phyloP scores from a whole-genome alignment of 2,888 invertebrate species.

The Heliothis peltigera region DNA sequence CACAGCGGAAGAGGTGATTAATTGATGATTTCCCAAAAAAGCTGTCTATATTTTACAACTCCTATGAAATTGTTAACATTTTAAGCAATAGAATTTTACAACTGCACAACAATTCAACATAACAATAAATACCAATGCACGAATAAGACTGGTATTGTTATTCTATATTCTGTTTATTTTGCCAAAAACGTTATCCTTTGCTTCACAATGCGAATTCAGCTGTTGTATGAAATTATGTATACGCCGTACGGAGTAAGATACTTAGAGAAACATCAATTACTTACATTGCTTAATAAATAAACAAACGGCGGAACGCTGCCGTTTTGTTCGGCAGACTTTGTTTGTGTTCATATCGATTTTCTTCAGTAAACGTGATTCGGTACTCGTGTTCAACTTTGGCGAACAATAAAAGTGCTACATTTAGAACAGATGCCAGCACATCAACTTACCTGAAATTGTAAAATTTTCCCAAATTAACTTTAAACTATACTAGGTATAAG shows the following conservation, averaged over 20 bases:
- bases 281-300: slow-evolving; percentile 41
- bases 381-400: not conserved
- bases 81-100: not conserved
- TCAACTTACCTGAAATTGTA: too few species aligned
- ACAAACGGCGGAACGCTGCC: slow-evolving; percentile 10
- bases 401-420: not conserved
- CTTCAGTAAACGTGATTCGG: slow-evolving; percentile 28
- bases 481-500: too few species aligned
- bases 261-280: slow-evolving; percentile 16
- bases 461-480: too few species aligned
- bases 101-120: not conserved
- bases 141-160: not conserved
- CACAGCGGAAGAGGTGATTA: too few species aligned
- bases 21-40: too few species aligned
- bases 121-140: too few species aligned
- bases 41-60: too few species aligned
- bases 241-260: slow-evolving; percentile 24
- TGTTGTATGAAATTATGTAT: slow-evolving; percentile 13
- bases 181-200: not conserved
- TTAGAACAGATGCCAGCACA: too few species aligned
- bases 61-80: too few species aligned
- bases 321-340: slow-evolving; percentile 22
- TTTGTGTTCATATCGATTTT: slow-evolving; percentile 52
- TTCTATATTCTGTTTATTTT: not conserved
- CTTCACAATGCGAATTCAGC: slow-evolving; percentile 1